Conservation (phyloP, 2,113 vertebrate genomes). For the Mesembrinibis cayennensis region DNA sequence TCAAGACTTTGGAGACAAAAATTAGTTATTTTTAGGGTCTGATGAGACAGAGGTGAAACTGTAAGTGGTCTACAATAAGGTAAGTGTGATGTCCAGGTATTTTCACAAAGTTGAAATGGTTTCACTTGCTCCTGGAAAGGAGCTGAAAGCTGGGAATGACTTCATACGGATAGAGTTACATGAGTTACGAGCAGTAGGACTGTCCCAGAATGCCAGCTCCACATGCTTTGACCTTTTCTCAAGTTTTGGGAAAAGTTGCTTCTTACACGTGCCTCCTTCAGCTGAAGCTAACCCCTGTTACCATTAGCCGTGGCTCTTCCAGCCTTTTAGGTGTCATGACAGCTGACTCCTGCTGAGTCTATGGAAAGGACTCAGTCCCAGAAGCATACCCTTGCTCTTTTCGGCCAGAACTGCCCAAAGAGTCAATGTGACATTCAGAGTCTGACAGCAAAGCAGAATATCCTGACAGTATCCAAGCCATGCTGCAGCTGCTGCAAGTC, state of each 20-base stretch:
- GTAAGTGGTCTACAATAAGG: background rate
- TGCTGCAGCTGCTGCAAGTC: slow-evolving; percentile 33
- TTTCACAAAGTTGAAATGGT: background rate
- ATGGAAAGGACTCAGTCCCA: background rate
- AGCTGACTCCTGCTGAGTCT: background rate
- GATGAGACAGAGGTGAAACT: slow-evolving; percentile 26
- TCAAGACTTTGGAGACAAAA: background rate
- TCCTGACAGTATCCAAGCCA: background rate
- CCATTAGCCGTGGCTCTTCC: background rate
- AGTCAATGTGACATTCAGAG: slow-evolving; percentile 17
- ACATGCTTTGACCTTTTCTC: background rate
- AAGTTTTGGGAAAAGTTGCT: background rate
- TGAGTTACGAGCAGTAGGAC: background rate
- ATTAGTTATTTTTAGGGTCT: background rate
- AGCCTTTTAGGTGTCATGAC: background rate
- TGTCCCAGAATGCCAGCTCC: background rate
- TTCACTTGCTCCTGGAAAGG: slow-evolving; percentile 3
- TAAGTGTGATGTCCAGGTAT: background rate
- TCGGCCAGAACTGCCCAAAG: background rate
- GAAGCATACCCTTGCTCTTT: background rate
- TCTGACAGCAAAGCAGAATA: background rate
- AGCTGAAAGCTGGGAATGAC: background rate
- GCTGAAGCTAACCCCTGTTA: background rate
- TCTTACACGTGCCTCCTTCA: background rate
- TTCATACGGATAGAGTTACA: background rate